Conservation (phyloP, 2,888 invertebrate genomes). For the Brachyopa scutellaris region DNA sequence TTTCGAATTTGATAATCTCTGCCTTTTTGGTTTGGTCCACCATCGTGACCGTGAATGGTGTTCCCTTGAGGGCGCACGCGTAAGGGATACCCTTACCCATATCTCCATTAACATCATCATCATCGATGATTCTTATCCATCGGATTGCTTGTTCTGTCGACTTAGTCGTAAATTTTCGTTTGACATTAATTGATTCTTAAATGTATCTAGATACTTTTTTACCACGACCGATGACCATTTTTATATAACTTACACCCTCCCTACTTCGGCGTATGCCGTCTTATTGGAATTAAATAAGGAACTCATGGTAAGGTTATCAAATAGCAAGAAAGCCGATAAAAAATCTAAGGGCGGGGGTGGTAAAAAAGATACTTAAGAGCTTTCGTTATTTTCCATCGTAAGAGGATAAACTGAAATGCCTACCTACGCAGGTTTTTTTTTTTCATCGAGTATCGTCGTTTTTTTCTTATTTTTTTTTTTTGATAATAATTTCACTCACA, state of each 20-base stretch:
- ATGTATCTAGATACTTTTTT: conserved; percentile 52
- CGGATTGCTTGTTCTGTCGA: conserved; percentile 20
- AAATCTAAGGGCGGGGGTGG: not conserved
- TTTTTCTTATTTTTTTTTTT: not conserved
- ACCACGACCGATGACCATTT: conserved; percentile 32
- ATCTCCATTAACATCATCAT: conserved; percentile 43
- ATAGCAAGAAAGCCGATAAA: conserved; percentile 48
- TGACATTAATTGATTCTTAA: conserved; percentile 68
- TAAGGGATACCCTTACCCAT: not conserved
- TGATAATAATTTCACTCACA: conserved; percentile 64
- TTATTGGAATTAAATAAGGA: conserved; percentile 49
- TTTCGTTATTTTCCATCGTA: conserved; percentile 24
- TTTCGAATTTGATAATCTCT: conserved; percentile 59
- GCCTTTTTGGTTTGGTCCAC: not conserved
- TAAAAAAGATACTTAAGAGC: conserved; percentile 37
- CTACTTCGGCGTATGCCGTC: conserved; percentile 18
- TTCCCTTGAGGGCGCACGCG: not conserved
- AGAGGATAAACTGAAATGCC: conserved; percentile 63
- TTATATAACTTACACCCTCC: not conserved
- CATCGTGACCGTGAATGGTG: not conserved
- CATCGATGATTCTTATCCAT: conserved; percentile 52
- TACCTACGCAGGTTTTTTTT: conserved; percentile 50
- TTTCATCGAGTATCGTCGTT: not conserved
- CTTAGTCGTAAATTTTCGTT: conserved; percentile 53
- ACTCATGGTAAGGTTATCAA: conserved; percentile 59